phyloP scores from a whole-genome alignment of 2,797 vertebrate genomes.

The Tinamus major region DNA sequence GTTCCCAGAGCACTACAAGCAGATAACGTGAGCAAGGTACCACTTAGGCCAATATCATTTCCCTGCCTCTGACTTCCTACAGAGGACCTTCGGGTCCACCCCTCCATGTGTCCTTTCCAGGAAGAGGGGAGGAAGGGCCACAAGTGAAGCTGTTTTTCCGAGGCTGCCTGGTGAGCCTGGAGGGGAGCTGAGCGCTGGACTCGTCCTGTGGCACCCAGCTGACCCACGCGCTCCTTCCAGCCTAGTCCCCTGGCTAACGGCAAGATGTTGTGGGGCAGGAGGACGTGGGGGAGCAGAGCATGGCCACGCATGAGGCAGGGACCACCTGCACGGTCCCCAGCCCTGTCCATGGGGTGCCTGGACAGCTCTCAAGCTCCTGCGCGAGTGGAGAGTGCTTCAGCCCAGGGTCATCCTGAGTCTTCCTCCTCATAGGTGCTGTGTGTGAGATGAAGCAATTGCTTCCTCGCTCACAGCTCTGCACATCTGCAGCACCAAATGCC shows the following conservation, averaged over 20 bases:
- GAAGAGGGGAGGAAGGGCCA: not conserved
- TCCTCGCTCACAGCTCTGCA: not conserved
- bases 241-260: not conserved
- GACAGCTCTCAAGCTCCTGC: not conserved
- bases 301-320: not conserved
- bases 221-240: not conserved
- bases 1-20: not conserved
- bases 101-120: not conserved
- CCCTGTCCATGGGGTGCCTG: rapidly evolving
- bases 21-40: not conserved
- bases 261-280: not conserved
- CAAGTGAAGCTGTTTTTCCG: not conserved
- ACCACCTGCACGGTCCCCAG: rapidly evolving
- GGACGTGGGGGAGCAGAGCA: not conserved
- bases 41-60: not conserved
- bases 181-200: not conserved
- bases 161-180: not conserved
- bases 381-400: not conserved
- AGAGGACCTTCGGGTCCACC: not conserved
- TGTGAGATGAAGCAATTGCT: not conserved
- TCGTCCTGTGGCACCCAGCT: not conserved
- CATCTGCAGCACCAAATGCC: not conserved
- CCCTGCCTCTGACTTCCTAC: not conserved
- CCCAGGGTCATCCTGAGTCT: not conserved
- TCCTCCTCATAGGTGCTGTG: not conserved